Evolutionary conservation across 2,797 vertebrate genomes (phyloP), one percentile per base, ranked within the genome.

Genomic region (Simalia tracyae): DNA sequence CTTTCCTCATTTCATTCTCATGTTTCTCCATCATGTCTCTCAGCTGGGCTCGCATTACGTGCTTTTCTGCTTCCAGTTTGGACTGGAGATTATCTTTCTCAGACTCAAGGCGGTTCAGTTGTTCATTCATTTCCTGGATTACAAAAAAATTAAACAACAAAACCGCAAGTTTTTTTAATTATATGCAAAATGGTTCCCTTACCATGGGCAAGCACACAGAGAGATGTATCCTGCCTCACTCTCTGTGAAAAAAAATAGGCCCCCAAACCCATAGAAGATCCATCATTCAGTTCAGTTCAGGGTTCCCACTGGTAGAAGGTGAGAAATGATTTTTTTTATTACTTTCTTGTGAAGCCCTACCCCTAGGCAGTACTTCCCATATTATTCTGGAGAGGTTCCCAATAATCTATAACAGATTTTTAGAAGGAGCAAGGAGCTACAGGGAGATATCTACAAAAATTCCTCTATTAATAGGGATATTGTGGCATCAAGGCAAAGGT

Each of bases 11-110:
- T 97, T 99, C 98, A 2, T 95, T 96, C 95, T 98, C 97, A 28
- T 99, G 98, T 96, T 98, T 99, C 95, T 98, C 98, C 98, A 99
- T 98, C 97, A 99, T 98, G 96, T 99, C 98, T 14, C 96, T 98
- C 12, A 99, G 97, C 85, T 99, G 99, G 0, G 98, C 98, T 94
- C 98, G 98, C 98, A 99, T 98, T 94, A 99, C 98, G 1, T 99
- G 98, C 93, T 98, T 98, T 97, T 99, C 99, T 0, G 99, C 99
- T 95, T 99, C 98, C 97, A 98, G 97, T 95, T 98, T 99, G 72
- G 98, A 98, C 91, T 98, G 98, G 64, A 99, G 96, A 94, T 98
- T 98, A 94, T 98, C 98, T 64, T 98, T 98, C 94, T 99, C 98
- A 0, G 98, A 98, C 17, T 98, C 97, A 8, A 98, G 94, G 42